Conservation (phyloP, 2,888 invertebrate species). For the Chaetogeoica ovagalla region DNA sequence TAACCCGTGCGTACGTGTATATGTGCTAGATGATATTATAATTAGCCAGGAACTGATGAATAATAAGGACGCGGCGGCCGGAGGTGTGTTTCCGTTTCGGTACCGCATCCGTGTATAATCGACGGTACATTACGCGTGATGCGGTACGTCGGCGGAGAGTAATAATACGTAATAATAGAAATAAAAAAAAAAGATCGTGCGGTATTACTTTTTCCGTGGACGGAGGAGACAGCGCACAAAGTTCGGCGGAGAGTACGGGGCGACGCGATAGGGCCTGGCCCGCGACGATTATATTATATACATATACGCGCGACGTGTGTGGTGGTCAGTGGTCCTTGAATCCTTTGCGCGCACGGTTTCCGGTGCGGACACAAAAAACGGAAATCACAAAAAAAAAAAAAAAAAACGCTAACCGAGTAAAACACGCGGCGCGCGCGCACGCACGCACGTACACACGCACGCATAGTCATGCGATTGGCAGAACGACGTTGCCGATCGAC, state of each 20-base stretch:
- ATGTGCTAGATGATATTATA: conserved; percentile 49
- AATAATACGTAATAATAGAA: neutral
- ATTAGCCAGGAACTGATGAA: conserved; percentile 52
- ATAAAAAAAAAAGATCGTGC: conserved; percentile 35
- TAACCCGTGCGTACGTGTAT: neutral
- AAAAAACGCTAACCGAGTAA: conserved; percentile 47
- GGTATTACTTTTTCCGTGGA: conserved; percentile 27
- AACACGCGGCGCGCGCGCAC: neutral
- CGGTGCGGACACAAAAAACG: conserved; percentile 52
- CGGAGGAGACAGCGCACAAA: conserved; percentile 37
- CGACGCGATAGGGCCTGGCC: conserved; percentile 34
- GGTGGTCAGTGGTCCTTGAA: conserved; percentile 53
- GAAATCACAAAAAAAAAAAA: conserved; percentile 34
- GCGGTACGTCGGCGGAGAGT: conserved; percentile 24
- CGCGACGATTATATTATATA: conserved; percentile 31
- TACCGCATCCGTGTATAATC: conserved; percentile 51
- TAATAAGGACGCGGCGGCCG: conserved; percentile 48
- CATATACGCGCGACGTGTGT: neutral
- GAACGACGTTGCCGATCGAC: conserved; percentile 41
- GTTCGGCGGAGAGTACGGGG: conserved; percentile 26
- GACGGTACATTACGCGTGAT: conserved; percentile 19
- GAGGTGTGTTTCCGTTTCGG: conserved; percentile 52
- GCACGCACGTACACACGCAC: neutral
- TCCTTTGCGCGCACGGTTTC: conserved; percentile 49
- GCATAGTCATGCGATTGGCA: conserved; percentile 47